These are phyloP conservation scores for Sesia bembeciformis DNA, from an alignment of 2,888 invertebrate genomes.

Conservation along the genomic window DNA sequence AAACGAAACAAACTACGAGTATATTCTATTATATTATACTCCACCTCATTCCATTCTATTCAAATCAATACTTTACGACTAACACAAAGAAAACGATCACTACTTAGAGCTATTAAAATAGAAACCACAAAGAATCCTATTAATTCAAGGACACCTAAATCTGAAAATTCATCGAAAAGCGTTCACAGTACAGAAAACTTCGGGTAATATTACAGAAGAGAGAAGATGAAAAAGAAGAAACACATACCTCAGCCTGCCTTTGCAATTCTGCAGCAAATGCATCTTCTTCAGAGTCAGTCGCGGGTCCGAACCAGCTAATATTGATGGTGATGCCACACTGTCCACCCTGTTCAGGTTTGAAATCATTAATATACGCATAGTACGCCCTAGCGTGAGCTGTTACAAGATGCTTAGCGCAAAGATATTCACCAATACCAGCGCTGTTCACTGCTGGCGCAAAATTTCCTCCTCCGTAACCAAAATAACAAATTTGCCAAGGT, in stretches of 20 bases:
- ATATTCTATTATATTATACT: too few relatives aligned
- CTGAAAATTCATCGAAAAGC: too few relatives aligned
- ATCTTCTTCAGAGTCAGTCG: conserved; percentile 31
- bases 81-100: too few relatives aligned
- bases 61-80: too few relatives aligned
- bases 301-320: conserved; percentile 37
- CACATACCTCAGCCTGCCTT: neutral
- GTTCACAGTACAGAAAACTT: too few relatives aligned
- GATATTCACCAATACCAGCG: conserved; percentile 67
- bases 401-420: conserved; percentile 78
- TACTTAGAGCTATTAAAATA: too few relatives aligned
- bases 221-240: too few relatives aligned
- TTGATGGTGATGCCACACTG: conserved; percentile 45
- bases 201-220: too few relatives aligned
- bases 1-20: too few relatives aligned
- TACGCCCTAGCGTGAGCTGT: conserved; percentile 80
- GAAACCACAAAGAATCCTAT: too few relatives aligned
- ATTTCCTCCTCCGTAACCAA: conserved; percentile 45
- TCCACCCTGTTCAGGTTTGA: conserved; percentile 61
- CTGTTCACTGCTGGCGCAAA: conserved; percentile 36
- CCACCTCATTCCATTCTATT: too few relatives aligned
- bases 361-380: conserved; percentile 73
- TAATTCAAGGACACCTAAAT: too few relatives aligned
- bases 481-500: conserved; percentile 59
- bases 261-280: conserved; percentile 33